Percentiles rank a stretch among this genome's conserved stretches.
Conservation (phyloP, 2,113 vertebrate species). For the Equus quagga region DNA sequence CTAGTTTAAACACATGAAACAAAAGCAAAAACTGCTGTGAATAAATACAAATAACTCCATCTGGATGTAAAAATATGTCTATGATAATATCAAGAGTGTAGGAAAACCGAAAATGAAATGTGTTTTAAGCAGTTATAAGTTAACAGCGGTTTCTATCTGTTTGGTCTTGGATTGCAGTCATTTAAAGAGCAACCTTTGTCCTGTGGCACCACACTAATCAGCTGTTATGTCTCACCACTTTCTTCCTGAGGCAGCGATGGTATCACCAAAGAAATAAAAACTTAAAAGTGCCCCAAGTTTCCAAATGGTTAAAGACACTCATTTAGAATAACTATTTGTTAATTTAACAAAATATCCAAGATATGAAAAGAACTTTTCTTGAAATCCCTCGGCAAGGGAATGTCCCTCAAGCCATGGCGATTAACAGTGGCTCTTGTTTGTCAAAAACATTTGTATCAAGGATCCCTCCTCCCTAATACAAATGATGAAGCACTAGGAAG, state of each 20-base stretch:
- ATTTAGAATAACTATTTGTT: slow-evolving; percentile 50
- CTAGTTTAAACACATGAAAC: slow-evolving; percentile 55
- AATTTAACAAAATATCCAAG: neutral
- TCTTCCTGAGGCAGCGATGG: neutral
- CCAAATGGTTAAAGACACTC: neutral
- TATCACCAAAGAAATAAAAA: slow-evolving; percentile 69
- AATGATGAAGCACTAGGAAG: neutral
- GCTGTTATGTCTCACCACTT: neutral
- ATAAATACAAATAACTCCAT: neutral
- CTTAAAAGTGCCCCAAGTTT: slow-evolving; percentile 21
- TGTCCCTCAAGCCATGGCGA: neutral
- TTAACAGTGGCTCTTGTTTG: neutral
- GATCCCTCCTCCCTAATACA: neutral
- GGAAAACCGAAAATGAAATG: slow-evolving; percentile 6
- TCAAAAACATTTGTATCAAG: neutral
- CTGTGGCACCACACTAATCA: neutral
- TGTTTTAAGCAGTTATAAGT: neutral
- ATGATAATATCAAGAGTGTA: slow-evolving; percentile 8
- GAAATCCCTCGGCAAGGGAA: neutral
- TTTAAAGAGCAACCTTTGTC: neutral
- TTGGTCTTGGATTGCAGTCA: slow-evolving; percentile 24
- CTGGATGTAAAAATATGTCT: neutral
- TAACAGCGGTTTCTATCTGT: slow-evolving; percentile 42
- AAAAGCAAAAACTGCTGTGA: slow-evolving; percentile 36
- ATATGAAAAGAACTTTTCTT: neutral